Evolutionary conservation across 2,113 vertebrate species (phyloP), one percentile per base, ranked within the genome.

Genomic region (Pseudois nayaur): DNA sequence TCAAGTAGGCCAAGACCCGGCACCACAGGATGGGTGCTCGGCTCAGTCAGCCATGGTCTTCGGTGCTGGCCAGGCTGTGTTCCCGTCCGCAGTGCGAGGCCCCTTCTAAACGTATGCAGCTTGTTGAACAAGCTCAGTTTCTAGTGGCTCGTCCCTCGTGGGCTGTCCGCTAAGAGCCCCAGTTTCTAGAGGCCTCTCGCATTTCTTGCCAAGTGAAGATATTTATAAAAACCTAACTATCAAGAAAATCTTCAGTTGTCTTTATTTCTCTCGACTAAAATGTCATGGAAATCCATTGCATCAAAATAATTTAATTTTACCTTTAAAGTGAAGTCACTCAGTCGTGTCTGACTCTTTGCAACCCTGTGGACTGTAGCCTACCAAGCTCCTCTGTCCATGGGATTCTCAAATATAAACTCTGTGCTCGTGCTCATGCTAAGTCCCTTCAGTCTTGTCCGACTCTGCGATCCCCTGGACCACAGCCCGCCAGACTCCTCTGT

Each of bases 51-150:
- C 14, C 4, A 1, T 7, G 40, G 48, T 57, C 50, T 71, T 17
- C 36, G 19, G 45, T 59, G 36, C 91, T 17, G 23, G 15, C 31
- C 4, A 2, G 13, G 1, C 10, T 52, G n/a, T 31, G 33, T 50
- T 36, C 21, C 33, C 2, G 1, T 10, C 36, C 27, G 0, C 48
- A 15, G 19, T 2, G 25, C 1, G 4, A 48, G 13, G n/a, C 74
- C 5, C 27, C 27, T 84, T 59, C 59, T 57, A 11, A 43, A 10
- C 7, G 8, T 17, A 57, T 1, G 9, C 76, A 57, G 76, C 31
- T 5, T 82, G 10, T 16, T 57, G 59, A 29, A 11, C 55, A 52
- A 40, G 33, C 27, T 43, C 31, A 12, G 10, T 3, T 45, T 14
- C 59, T 76, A 5, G 3, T n/a, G 74, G 36, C 48, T 21, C 1